A percentile compares a stretch with the other conserved stretches of the same genome.
phyloP scores from a whole-genome alignment of 2,888 invertebrate genomes.

The Drosophila eohydei region DNA sequence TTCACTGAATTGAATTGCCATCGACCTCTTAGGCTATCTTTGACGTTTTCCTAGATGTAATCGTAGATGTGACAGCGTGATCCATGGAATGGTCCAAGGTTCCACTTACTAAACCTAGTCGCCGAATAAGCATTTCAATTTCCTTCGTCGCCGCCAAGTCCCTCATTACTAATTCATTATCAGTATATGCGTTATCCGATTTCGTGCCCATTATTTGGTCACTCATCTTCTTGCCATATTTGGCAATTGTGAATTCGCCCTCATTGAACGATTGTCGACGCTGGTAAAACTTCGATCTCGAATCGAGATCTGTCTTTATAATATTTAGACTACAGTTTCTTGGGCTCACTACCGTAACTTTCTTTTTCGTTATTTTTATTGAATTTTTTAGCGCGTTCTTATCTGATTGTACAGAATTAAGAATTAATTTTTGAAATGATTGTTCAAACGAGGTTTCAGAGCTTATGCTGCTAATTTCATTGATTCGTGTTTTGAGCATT shows the following conservation, averaged over 20 bases:
- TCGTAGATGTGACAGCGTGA: not conserved
- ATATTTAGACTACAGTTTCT: not conserved
- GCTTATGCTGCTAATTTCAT: not conserved
- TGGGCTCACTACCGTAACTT: conserved; percentile 3
- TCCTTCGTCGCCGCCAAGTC: not conserved
- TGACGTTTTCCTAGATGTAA: too few species aligned
- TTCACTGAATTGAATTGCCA: too few species aligned
- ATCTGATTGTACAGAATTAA: too few species aligned
- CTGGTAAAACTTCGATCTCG: conserved; percentile 1
- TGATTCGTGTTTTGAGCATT: not conserved
- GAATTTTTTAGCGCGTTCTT: too few species aligned
- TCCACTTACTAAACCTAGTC: not conserved
- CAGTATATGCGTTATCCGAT: not conserved
- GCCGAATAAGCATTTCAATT: conserved; percentile 15
- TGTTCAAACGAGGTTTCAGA: not conserved
- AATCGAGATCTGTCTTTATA: rapidly evolving
- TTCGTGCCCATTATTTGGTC: conserved; percentile 10
- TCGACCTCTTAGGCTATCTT: too few species aligned
- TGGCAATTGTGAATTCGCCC: conserved; percentile 49
- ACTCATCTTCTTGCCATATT: conserved; percentile 38
- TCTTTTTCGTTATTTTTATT: not conserved
- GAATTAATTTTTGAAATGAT: too few species aligned
- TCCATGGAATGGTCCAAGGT: rapidly evolving
- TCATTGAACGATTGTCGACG: conserved; percentile 28
- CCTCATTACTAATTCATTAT: not conserved